These are phyloP conservation scores for Atrina japonica DNA, from an alignment of 2,888 invertebrate genomes.

Conservation along the genomic window DNA sequence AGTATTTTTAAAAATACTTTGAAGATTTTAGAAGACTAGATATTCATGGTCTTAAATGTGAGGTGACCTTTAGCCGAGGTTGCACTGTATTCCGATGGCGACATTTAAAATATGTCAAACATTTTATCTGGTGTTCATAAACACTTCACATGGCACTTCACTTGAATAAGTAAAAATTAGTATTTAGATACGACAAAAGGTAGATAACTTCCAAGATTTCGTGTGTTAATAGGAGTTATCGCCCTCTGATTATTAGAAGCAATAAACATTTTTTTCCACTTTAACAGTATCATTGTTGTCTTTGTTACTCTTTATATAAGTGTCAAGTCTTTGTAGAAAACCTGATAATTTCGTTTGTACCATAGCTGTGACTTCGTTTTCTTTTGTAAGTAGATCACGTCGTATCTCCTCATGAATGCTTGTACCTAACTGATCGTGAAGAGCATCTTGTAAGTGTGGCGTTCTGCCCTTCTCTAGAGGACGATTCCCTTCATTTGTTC, in stretches of 20 bases:
- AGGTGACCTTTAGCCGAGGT: too few species aligned
- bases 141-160: too few species aligned
- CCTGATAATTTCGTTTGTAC: slow-evolving; percentile 10
- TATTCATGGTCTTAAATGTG: too few species aligned
- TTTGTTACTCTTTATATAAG: slow-evolving; percentile 9
- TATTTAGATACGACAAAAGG: too few species aligned
- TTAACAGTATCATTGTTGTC: background rate
- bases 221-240: too few species aligned
- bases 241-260: background rate
- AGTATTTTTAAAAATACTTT: too few species aligned
- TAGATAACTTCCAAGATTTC: too few species aligned
- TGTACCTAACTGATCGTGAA: slow-evolving; percentile 16
- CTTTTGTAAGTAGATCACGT: slow-evolving; percentile 16
- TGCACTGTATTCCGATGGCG: too few species aligned
- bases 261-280: background rate
- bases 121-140: too few species aligned
- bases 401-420: slow-evolving; percentile 20
- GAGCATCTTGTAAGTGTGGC: background rate
- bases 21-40: too few species aligned
- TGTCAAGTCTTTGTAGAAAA: slow-evolving; percentile 15
- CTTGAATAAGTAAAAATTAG: too few species aligned
- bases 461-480: background rate
- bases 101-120: too few species aligned
- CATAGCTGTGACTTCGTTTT: slow-evolving; percentile 4
- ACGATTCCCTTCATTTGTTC: background rate